Conservation (phyloP, 1,140 invertebrate genomes). For the Hyles euphorbiae region DNA sequence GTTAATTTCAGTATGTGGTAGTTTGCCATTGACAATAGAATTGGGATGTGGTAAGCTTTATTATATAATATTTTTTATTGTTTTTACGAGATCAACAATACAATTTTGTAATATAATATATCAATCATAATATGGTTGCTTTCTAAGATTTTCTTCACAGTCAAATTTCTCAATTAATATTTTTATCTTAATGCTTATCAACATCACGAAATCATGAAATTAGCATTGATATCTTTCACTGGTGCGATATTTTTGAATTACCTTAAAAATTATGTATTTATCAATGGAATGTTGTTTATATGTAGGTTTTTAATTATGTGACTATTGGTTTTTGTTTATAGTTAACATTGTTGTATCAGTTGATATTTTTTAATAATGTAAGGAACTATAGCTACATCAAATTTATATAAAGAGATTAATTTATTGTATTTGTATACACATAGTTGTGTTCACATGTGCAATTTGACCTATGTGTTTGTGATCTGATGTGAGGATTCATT, state of each 20-base stretch:
- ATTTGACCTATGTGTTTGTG: conserved; percentile 65
- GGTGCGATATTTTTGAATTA: conserved; percentile 39
- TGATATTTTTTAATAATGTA: conserved; percentile 68
- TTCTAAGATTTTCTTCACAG: conserved; percentile 25
- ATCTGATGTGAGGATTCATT: conserved; percentile 67
- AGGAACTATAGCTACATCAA: conserved; percentile 55
- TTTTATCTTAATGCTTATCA: conserved; percentile 30
- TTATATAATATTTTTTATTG: conserved; percentile 45
- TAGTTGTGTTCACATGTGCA: conserved; percentile 63
- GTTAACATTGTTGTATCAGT: conserved; percentile 58
- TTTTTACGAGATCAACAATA: conserved; percentile 43
- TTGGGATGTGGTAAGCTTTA: conserved; percentile 53
- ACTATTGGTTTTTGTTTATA: conserved; percentile 63
- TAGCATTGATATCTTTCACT: conserved; percentile 40
- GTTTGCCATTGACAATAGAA: conserved; percentile 41
- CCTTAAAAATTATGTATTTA: conserved; percentile 34
- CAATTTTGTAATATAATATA: conserved; percentile 40
- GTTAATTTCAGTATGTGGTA: conserved; percentile 41
- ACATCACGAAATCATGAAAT: conserved; percentile 46
- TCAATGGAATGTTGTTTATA: conserved; percentile 47
- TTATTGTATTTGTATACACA: conserved; percentile 56
- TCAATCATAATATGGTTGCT: conserved; percentile 39
- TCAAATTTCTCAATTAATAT: conserved; percentile 32
- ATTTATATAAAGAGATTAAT: conserved; percentile 63
- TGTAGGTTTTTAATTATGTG: conserved; percentile 1